Evolutionary conservation across 2,888 invertebrate species (phyloP), one percentile per base, ranked within the genome.

Genomic region (Hylaea fasciaria): DNA sequence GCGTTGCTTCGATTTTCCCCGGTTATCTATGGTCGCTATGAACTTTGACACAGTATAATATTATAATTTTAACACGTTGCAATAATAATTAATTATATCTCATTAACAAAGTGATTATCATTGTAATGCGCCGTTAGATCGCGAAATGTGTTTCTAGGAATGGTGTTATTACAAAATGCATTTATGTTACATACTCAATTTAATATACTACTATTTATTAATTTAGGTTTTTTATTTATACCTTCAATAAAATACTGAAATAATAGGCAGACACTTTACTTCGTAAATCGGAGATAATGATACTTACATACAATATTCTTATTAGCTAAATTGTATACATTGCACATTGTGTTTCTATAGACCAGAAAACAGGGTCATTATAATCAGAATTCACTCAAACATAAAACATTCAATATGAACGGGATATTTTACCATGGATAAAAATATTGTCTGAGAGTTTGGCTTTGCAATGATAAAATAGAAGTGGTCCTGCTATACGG

Each of bases 161-260:
- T 62, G 32, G 16, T 43, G 50, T 57, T 16, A 53, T 39, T 28
- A 50, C 44, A 48, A 45, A 66, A 72, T 74, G 78, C 78, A 77
- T 79, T 80, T 81, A 75, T 75, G 71, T 79, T 77, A 71, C n/a
- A n/a, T n/a, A n/a, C 64, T 70, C 60, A 65, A 74, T 72, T 63
- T 72, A 73, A 78, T 76, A 71, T 70, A 74, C 72, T 69, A 45
- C 51, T 79, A 78, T 81, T 78, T 79, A 81, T 78, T 72, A 74
- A 70, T 53, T 66, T 43, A 49, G 60, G 64, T 65, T 64, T 71
- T 66, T 74, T 70, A 71, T 72, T 37, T 32, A 32, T 32, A 32
- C 32, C 3, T 5, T 22, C 22, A 22, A 32, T 7, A 9, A 32
- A 9, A 32, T 9, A 32, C 2, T 32, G 9, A 32, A 32, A 32